Evolutionary conservation across 2,113 vertebrate species (phyloP), one percentile per base, ranked within the genome.

Genomic region (Morone saxatilis): DNA sequence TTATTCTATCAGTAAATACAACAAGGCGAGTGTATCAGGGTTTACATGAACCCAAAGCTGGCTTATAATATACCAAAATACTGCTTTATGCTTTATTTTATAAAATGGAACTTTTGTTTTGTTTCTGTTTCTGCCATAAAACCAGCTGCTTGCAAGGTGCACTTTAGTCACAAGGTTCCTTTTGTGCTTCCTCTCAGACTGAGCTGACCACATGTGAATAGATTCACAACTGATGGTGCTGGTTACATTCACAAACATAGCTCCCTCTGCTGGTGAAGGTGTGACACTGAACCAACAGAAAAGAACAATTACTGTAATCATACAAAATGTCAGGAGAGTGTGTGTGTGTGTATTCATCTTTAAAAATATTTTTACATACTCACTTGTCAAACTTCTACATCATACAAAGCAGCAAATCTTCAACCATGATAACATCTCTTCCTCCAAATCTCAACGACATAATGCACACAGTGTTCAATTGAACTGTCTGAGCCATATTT

Each of bases 141-240:
- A 71, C 19, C 88, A 89, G 91, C 89, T 92, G 87, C 70, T 62
- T 87, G 86, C 86, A 91, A 90, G 90, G 90, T 88, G 86, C 81
- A 84, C 81, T 54, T 77, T 60, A 45, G 81, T 81, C 82, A 88
- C 78, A 78, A 83, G 62, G 80, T 83, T 85, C 71, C 86, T 87
- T 80, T 88, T 91, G 86, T 89, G 75, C 76, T 80, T 87, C 81
- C 74, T 86, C 83, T 80, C 67, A 67, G 76, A 72, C 81, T 59
- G 51, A 85, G 6, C 9, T 75, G 74, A 74, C 76, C 87, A 81
- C 84, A 90, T 90, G 87, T 86, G 54, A 36, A 38, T 60, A 65
- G 2, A 76, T 9, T 65, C 6, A 14, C 56, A 62, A 36, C 54
- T 19, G 25, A 31, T 31, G 48, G 36, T 0, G 50, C 53, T 36